Percentiles rank a stretch among this genome's conserved stretches.
These are phyloP conservation scores for Panulirus ornatus DNA, from an alignment of 1,140 invertebrate species.

Conservation along the genomic window DNA sequence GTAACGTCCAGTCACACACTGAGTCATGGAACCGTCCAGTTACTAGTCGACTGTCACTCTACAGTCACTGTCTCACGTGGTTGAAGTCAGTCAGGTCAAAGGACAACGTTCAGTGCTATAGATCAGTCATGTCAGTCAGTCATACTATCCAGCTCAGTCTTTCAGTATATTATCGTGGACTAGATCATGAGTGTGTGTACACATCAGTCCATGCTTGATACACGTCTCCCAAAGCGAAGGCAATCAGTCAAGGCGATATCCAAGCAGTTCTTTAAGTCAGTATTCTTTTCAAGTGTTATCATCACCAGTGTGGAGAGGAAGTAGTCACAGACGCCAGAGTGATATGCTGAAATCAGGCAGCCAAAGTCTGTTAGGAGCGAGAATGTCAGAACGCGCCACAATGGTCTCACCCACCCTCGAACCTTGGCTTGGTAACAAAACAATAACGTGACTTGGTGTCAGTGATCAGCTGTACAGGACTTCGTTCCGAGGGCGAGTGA, in stretches of 20 bases:
- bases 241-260: neutral
- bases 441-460: no score
- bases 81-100: neutral
- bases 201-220: neutral
- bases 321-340: no score
- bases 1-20: neutral
- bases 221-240: neutral
- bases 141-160: neutral
- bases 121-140: neutral
- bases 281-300: no score
- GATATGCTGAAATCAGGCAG: no score
- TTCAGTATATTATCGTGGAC: conserved; percentile 2
- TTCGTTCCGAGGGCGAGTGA: no score
- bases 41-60: neutral
- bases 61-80: neutral
- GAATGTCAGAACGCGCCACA: no score
- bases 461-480: no score
- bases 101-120: neutral
- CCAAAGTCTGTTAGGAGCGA: no score
- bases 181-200: neutral
- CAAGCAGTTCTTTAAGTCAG: no score
- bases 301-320: no score
- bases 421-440: no score
- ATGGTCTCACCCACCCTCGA: no score
- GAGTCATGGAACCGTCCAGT: neutral